A percentile compares a stretch with the other conserved stretches of the same genome.
These are phyloP conservation scores for Diorhabda elongata DNA, from an alignment of 1,140 invertebrate genomes.

Conservation along the genomic window DNA sequence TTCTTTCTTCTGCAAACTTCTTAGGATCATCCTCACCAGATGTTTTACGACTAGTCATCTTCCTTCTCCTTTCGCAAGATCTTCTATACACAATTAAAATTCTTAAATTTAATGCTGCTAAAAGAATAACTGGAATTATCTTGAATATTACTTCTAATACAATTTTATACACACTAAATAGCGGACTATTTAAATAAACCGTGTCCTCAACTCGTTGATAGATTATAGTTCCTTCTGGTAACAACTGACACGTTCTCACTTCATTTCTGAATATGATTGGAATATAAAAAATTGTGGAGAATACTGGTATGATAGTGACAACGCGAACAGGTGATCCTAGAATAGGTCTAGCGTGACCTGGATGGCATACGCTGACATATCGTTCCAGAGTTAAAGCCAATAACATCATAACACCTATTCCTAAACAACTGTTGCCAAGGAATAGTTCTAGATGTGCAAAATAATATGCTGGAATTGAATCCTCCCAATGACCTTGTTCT, in stretches of 20 bases:
- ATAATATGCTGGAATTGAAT: conserved; percentile 64
- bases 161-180: conserved; percentile 57
- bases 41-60: conserved; percentile 57
- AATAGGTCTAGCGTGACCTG: conserved; percentile 59
- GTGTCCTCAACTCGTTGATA: conserved; percentile 58
- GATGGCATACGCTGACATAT: conserved; percentile 78
- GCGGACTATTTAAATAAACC: conserved; percentile 44
- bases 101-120: conserved; percentile 64
- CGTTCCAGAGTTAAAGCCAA: conserved; percentile 74
- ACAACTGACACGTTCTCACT: conserved; percentile 54
- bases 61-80: conserved; percentile 60
- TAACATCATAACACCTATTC: conserved; percentile 73
- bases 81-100: conserved; percentile 62
- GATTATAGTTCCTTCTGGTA: conserved; percentile 50
- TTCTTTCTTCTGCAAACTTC: conserved; percentile 67
- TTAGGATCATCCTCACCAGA: conserved; percentile 58
- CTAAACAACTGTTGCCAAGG: conserved; percentile 69
- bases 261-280: conserved; percentile 61
- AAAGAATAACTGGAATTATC: conserved; percentile 59
- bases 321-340: conserved; percentile 58
- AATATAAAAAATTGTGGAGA: conserved; percentile 62
- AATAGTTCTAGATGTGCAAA: conserved; percentile 71
- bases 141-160: conserved; percentile 64
- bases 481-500: conserved; percentile 60
- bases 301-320: conserved; percentile 57